A percentile compares a stretch with the other conserved stretches of the same genome.
phyloP scores from a whole-genome alignment of 2,113 vertebrate species.

The Hemiprocne comata region DNA sequence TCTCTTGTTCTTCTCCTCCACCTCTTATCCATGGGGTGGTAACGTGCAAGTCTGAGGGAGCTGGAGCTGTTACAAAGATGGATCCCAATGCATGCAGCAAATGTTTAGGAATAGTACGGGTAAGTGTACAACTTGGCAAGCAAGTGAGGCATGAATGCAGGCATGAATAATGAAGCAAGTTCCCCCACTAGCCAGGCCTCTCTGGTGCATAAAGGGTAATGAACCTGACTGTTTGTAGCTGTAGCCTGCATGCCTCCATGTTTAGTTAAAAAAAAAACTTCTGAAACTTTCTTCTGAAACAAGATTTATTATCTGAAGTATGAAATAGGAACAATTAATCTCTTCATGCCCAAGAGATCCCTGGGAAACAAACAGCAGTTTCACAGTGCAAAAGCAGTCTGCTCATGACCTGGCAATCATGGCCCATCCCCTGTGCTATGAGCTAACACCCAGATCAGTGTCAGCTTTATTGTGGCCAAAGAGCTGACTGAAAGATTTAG shows the following conservation, averaged over 20 bases:
- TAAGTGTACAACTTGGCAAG: not conserved
- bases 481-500: not conserved
- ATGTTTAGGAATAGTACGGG: not conserved
- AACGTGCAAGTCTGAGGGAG: not conserved
- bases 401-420: not conserved
- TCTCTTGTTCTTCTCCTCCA: not conserved
- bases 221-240: not conserved
- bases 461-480: not conserved
- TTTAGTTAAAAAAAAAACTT: not conserved
- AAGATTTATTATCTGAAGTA: not conserved
- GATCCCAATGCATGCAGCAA: not conserved
- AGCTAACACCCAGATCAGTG: not conserved
- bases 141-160: not conserved
- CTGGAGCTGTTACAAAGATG: not conserved
- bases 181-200: not conserved
- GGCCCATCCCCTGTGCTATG: not conserved
- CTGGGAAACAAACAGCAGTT: not conserved
- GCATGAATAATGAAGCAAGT: not conserved
- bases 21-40: not conserved
- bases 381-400: not conserved
- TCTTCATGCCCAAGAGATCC: not conserved
- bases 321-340: not conserved
- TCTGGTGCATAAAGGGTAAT: not conserved
- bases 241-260: not conserved
- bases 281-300: no score